Evolutionary conservation across 2,113 vertebrate genomes (phyloP).

Genomic region (Caloenas nicobarica): DNA sequence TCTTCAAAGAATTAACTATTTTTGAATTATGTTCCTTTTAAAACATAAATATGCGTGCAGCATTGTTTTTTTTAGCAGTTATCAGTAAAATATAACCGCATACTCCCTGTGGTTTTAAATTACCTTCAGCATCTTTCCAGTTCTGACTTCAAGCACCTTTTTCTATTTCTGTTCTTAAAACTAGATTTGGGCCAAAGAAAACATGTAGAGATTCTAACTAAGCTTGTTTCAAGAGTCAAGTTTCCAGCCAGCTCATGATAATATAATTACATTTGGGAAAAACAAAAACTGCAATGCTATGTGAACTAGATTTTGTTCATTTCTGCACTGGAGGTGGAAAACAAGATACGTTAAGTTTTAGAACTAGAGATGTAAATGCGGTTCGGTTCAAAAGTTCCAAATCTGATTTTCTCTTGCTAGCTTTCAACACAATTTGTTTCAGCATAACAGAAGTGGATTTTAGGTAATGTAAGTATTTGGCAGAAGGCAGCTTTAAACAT

Average conservation of each 20-base stretch:
- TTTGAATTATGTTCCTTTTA: neutral
- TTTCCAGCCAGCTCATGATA: neutral
- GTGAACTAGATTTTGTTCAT: neutral
- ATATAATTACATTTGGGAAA: neutral
- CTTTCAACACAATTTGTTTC: neutral
- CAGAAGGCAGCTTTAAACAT: neutral
- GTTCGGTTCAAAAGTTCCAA: neutral
- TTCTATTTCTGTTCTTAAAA: neutral
- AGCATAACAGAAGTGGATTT: neutral
- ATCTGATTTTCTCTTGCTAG: neutral
- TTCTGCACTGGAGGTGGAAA: neutral
- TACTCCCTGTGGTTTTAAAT: neutral
- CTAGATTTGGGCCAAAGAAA: neutral
- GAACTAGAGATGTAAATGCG: neutral
- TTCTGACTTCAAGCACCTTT: neutral
- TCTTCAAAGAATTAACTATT: neutral
- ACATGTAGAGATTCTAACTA: neutral
- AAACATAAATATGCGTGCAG: neutral
- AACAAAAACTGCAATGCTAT: neutral
- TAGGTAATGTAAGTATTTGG: neutral
- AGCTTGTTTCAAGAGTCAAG: neutral
- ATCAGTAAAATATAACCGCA: neutral
- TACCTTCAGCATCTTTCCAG: neutral
- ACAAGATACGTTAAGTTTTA: neutral
- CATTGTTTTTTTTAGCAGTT: neutral